These are phyloP conservation scores for Conus canariensis DNA, from an alignment of 2,888 invertebrate species.

Conservation along the genomic window DNA sequence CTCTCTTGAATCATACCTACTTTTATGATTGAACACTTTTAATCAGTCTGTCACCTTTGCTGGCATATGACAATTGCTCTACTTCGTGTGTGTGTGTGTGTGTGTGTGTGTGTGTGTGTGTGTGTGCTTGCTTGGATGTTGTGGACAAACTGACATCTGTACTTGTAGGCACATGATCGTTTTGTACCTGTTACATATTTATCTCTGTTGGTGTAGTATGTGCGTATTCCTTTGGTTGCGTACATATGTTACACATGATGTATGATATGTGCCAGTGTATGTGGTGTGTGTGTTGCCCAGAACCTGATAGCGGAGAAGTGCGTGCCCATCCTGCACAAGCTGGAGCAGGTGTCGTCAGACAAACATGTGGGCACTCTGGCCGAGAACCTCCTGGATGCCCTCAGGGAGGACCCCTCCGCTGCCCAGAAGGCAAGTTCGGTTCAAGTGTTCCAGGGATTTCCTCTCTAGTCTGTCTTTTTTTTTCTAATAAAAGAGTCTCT, in stretches of 20 bases:
- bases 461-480: not conserved
- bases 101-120: not conserved
- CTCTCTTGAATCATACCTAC: no score
- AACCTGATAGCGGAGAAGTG: constrained; percentile 88
- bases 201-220: not conserved
- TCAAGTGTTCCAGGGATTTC: not conserved
- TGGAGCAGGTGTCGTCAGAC: constrained; percentile 97
- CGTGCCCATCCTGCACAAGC: constrained; percentile 95
- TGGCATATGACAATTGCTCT: no score
- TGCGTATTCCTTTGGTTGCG: not conserved
- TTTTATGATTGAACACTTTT: no score
- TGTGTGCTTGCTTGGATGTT: not conserved
- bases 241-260: not conserved
- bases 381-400: constrained; percentile 90
- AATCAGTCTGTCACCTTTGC: no score
- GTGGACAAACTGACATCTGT: no score
- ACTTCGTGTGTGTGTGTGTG: not conserved
- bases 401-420: constrained; percentile 80
- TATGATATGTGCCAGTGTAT: not conserved
- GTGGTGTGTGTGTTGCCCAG: constrained; percentile 44
- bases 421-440: constrained; percentile 69
- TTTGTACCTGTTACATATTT: not conserved
- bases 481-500: no score
- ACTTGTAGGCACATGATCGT: not conserved
- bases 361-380: constrained; percentile 98